Evolutionary conservation across 2,797 vertebrate species (phyloP), one percentile per base, ranked within the genome.

Genomic region (Enteromius argenteus): DNA sequence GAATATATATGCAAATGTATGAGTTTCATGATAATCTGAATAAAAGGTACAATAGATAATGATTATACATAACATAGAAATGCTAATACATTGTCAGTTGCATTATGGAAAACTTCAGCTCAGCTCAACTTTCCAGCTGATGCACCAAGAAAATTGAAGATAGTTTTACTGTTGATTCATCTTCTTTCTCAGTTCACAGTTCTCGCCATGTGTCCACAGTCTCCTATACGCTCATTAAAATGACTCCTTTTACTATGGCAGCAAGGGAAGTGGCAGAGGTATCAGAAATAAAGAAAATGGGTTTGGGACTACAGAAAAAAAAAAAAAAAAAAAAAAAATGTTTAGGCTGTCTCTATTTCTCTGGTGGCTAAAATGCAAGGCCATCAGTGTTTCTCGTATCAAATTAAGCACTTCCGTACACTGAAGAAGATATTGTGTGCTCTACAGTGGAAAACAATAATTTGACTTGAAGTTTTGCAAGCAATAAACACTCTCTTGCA

Each of bases 361-460:
- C 17, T 71, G 21, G 23, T 60, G 51, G 32, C 8, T 69, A 27
- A 71, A 72, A 44, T 19, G 21, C 51, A 71, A 44, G 66, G 66
- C 32, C 44, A 56, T 69, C n/a, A 27, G 13, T 56, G 64, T 73
- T 81, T 21, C 39, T 60, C 37, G 37, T 60, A 30, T 72, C 68
- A 81, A 72, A 81, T 72, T 32, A 69, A 21, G 27, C 27, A 58
- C 60, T 81, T 72, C 3, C 10, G 21, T 56, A 69, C 5, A 42
- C n/a, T 35, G 30, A 69, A 27, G 42, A n/a, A 46, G 53, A 73
- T 49, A 49, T 19, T 46, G 1, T 58, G 1, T 37, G 49, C 10
- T 35, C 51, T 17, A 32, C 23, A 53, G 3, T 67, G 5, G 66
- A 44, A 53, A 51, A 13, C 5, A 51, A 19, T 69, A 35, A 23